phyloP scores from a whole-genome alignment of 2,113 vertebrate genomes.

The Sialia sialis region DNA sequence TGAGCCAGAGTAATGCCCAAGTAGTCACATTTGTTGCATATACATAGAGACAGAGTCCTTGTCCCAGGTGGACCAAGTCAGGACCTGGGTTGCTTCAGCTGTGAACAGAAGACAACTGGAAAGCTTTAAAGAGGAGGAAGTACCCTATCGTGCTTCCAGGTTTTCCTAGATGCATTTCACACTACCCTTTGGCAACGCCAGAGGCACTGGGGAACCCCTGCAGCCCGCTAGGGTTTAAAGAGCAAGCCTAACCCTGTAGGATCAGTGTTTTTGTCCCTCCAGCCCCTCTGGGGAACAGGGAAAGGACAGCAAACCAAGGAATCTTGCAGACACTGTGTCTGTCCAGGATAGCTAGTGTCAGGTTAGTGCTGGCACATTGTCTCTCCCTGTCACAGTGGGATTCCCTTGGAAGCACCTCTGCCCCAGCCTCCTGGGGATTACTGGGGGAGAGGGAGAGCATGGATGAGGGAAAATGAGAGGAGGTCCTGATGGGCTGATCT shows the following conservation, averaged over 20 bases:
- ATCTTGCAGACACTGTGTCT: not conserved
- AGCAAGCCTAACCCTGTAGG: not conserved
- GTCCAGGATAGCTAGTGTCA: not conserved
- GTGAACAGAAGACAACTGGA: not conserved
- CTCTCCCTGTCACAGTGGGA: not conserved
- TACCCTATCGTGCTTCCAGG: not conserved
- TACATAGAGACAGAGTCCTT: not conserved
- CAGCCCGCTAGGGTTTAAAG: not conserved
- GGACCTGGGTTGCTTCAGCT: not conserved
- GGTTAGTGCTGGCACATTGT: not conserved
- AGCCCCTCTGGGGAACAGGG: not conserved
- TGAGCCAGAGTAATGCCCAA: not conserved
- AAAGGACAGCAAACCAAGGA: not conserved
- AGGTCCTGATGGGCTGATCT: not conserved
- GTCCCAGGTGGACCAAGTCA: not conserved
- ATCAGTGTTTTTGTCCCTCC: not conserved
- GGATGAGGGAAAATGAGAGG: not conserved
- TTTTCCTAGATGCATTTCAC: not conserved
- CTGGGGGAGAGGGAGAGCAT: not conserved
- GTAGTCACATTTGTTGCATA: not conserved
- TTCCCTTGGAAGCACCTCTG: not conserved
- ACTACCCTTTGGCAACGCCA: not conserved
- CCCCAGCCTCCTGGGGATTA: not conserved
- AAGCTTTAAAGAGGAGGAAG: not conserved
- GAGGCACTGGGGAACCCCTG: not conserved